Evolutionary conservation across 2,113 vertebrate species (phyloP).

Genomic region (Hiodon tergisus): DNA sequence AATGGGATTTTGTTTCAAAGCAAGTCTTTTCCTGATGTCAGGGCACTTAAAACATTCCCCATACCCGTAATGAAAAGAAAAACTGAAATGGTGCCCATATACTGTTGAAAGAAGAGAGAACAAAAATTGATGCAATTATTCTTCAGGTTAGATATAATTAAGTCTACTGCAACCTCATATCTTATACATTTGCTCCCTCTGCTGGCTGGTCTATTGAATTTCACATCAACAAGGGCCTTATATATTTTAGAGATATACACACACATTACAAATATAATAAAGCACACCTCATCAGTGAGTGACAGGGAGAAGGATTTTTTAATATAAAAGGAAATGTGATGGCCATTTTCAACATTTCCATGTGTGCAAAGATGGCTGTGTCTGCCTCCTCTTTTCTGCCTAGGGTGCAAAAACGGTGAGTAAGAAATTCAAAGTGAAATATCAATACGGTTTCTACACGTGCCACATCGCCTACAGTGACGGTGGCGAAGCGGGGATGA

Average conservation of each 20-base stretch:
- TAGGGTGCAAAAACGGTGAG: too few species aligned
- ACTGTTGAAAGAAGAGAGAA: background rate
- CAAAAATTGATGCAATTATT: constrained; percentile 7
- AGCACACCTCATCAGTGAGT: too few species aligned
- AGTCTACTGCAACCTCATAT: constrained; percentile 24
- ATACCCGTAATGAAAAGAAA: background rate
- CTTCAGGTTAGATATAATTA: background rate
- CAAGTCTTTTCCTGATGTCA: background rate
- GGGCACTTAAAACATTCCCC: background rate
- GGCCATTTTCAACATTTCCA: background rate
- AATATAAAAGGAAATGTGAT: background rate
- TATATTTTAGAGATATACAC: background rate
- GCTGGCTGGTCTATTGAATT: constrained; percentile 52
- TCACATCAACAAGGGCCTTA: constrained; percentile 29
- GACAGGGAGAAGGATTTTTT: too few species aligned
- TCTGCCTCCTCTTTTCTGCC: too few species aligned
- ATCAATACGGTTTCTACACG: too few species aligned
- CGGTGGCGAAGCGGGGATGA: background rate
- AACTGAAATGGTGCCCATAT: background rate
- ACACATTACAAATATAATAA: too few species aligned
- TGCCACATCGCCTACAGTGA: background rate
- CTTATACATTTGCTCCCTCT: constrained; percentile 74
- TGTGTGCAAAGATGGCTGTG: too few species aligned
- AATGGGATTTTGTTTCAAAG: constrained; percentile 1
- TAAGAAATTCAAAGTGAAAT: too few species aligned